Evolutionary conservation across 2,888 invertebrate genomes (phyloP).

Genomic region (Yponomeuta cagnagella): DNA sequence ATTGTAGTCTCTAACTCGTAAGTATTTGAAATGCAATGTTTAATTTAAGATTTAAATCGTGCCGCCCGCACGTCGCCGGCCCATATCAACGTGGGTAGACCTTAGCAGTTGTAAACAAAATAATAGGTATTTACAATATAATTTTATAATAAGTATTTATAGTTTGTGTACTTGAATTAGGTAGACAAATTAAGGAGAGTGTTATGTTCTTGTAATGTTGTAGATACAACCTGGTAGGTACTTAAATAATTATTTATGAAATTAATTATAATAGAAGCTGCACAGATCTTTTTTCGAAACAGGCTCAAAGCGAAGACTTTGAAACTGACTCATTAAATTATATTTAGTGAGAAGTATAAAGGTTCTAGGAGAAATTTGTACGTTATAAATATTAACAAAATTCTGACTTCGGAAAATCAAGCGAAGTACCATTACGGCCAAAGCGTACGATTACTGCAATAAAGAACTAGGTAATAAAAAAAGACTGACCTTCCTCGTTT

Average conservation of each 20-base stretch:
- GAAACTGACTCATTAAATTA: background rate
- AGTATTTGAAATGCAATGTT: no score
- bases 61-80: no score
- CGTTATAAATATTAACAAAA: background rate
- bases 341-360: background rate
- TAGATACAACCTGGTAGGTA: no score
- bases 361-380: background rate
- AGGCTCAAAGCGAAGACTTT: background rate
- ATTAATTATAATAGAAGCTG: no score
- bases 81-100: no score
- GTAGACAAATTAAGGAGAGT: background rate
- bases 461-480: background rate
- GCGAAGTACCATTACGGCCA: background rate
- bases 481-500: background rate
- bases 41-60: no score
- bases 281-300: background rate
- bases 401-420: background rate
- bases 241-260: no score
- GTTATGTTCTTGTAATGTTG: background rate
- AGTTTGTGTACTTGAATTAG: background rate
- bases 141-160: background rate
- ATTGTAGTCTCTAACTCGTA: no score
- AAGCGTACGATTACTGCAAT: background rate
- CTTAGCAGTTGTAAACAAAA: no score
- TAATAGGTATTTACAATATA: constrained; percentile 7